Conservation (phyloP, 2,113 vertebrate species). For the rat (Rattus norvegicus) region GRCr8 NC_086033.1:98304501-98305000, state of each 20-base stretch:
- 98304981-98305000: neutral
- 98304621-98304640: no score
- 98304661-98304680: no score
- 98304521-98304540: neutral
- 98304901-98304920: neutral
- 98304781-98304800: no score
- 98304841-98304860: neutral
- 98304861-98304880: neutral
- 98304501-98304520: neutral
- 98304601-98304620: no score
- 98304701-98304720: neutral
- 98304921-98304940: neutral
- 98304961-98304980: neutral
- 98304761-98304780: no score
- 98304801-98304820: neutral
- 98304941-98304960: constrained; percentile 8
- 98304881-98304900: neutral
- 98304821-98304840: neutral
- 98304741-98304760: neutral
- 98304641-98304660: no score
- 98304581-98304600: no score
- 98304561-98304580: neutral
- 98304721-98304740: neutral
- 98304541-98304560: neutral
- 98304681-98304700: neutral